These are phyloP conservation scores for Clarias magur DNA, from an alignment of 2,113 vertebrate species.

Conservation along the genomic window DNA sequence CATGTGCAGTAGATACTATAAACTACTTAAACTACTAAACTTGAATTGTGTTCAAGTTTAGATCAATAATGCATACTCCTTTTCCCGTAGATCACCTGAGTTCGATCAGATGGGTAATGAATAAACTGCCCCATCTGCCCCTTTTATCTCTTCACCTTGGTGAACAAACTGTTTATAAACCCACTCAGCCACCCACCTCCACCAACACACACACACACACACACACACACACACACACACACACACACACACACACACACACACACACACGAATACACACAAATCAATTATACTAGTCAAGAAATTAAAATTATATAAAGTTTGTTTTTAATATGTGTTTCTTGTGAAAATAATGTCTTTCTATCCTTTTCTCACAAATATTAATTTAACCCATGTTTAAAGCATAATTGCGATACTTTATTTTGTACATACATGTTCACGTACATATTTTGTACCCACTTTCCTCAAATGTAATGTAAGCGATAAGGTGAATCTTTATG, in stretches of 20 bases:
- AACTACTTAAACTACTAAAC: not conserved
- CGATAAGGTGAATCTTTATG: not conserved
- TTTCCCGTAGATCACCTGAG: slow-evolving; percentile 58
- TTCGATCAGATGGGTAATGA: slow-evolving; percentile 72
- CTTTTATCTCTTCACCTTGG: slow-evolving; percentile 58
- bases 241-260: not conserved
- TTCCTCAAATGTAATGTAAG: not conserved
- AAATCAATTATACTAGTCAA: not conserved
- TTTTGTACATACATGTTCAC: too few relatives aligned
- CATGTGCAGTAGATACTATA: not conserved
- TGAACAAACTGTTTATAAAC: slow-evolving; percentile 60
- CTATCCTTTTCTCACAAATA: not conserved
- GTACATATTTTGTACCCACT: not conserved
- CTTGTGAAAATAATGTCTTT: not conserved
- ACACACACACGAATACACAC: not conserved
- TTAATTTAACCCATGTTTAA: not conserved
- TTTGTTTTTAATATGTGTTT: not conserved
- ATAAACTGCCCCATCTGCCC: slow-evolving; percentile 68
- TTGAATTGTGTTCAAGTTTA: slow-evolving; percentile 32
- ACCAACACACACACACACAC: slow-evolving; percentile 12
- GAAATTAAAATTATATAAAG: not conserved
- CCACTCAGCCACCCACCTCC: not conserved
- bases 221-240: not conserved
- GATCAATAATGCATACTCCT: slow-evolving; percentile 49
- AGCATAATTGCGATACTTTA: not conserved